Percentiles rank a stretch among this genome's conserved stretches.
Evolutionary conservation across 2,797 vertebrate genomes (phyloP).

Genomic region (Loriculus beryllinus): DNA sequence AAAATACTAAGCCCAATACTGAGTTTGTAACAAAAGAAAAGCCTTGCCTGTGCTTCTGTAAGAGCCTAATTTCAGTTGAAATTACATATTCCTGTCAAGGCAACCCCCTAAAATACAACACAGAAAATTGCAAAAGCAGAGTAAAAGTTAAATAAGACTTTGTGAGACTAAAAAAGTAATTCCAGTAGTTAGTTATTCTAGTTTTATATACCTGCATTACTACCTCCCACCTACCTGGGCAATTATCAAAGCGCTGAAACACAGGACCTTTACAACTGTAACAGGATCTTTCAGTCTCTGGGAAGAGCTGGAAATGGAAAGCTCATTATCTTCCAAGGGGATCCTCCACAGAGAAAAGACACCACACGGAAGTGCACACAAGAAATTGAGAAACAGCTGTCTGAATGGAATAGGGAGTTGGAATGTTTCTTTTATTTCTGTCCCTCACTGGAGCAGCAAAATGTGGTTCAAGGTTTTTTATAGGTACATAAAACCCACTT

Average conservation of each 20-base stretch:
- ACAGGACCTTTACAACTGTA: background rate
- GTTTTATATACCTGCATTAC: background rate
- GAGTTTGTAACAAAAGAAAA: background rate
- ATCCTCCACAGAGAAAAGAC: background rate
- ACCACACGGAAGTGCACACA: background rate
- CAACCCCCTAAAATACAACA: background rate
- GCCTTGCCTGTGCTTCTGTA: accelerated
- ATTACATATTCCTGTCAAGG: background rate
- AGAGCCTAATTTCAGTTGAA: background rate
- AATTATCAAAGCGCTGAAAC: background rate
- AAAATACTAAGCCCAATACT: background rate
- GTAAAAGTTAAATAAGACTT: background rate
- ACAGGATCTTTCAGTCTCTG: background rate
- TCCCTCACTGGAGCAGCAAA: background rate
- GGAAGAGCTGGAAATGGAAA: background rate
- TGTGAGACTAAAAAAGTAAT: background rate
- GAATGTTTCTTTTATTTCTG: background rate
- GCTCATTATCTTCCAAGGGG: background rate
- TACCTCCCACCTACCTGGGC: background rate
- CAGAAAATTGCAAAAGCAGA: background rate
- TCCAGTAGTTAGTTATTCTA: background rate
- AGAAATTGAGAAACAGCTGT: background rate
- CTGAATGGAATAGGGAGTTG: background rate
- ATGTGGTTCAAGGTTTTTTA: background rate
- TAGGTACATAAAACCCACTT: background rate